Evolutionary conservation across 2,888 invertebrate genomes (phyloP).

Genomic region (Leistus spinibarbis): DNA sequence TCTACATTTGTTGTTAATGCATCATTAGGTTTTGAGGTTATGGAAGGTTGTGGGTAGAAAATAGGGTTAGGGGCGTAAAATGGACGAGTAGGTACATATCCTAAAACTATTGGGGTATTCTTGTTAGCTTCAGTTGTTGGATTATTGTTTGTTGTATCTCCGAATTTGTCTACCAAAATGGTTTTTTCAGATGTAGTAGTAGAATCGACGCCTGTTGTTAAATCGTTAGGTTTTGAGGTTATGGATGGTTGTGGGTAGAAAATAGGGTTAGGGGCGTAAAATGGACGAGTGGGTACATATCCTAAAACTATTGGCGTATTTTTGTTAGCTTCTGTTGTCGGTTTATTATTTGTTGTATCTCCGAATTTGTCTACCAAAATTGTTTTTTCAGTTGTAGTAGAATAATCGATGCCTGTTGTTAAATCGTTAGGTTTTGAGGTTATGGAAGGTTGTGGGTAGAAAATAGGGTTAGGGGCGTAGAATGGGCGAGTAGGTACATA

Average conservation of each 20-base stretch:
- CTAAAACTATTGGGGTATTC: slow-evolving; percentile 1
- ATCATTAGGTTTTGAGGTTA: slow-evolving; percentile 11
- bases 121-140: not conserved
- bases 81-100: slow-evolving; percentile 25
- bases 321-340: not conserved
- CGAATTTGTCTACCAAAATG: not conserved
- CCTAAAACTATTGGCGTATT: slow-evolving; percentile 32
- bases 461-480: slow-evolving; percentile 10
- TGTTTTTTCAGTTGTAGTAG: not conserved
- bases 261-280: slow-evolving; percentile 31
- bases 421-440: slow-evolving; percentile 1
- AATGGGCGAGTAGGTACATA: slow-evolving; percentile 27
- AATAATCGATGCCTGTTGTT: not conserved
- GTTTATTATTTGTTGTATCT: not conserved
- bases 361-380: not conserved
- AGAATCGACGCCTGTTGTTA: not conserved
- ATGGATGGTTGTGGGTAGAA: slow-evolving; percentile 3
- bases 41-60: slow-evolving; percentile 15
- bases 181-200: not conserved
- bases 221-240: not conserved
- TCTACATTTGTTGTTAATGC: not conserved
- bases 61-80: slow-evolving; percentile 8
- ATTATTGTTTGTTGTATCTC: not conserved
- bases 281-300: slow-evolving; percentile 40
- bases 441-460: slow-evolving; percentile 14